phyloP scores from a whole-genome alignment of 2,113 vertebrate species.

The Paratilapia polleni region DNA sequence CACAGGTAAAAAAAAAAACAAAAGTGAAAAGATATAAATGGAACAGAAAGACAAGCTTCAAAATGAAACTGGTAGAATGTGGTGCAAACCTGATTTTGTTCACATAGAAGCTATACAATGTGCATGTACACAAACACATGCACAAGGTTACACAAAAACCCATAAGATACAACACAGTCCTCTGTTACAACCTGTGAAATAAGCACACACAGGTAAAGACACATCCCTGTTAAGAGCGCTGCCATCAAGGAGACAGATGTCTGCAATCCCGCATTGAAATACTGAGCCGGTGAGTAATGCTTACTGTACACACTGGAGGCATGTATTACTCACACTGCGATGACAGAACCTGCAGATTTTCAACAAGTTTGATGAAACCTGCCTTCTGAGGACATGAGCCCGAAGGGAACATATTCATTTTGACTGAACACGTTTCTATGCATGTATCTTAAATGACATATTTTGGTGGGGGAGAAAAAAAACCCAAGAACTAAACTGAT shows the following conservation, averaged over 20 bases:
- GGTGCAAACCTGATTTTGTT: too few relatives aligned
- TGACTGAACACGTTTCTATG: conserved; percentile 2
- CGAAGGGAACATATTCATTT: conserved; percentile 12
- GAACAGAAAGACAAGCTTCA: neutral
- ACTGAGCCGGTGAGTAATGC: conserved; percentile 63
- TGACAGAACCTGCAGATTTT: conserved; percentile 43
- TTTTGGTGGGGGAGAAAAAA: neutral
- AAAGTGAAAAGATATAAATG: neutral
- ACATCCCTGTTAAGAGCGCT: conserved; percentile 33
- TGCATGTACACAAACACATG: neutral
- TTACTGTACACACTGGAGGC: conserved; percentile 18
- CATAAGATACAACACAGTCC: neutral
- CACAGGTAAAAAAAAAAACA: neutral
- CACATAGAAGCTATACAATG: too few relatives aligned
- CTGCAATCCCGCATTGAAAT: conserved; percentile 56
- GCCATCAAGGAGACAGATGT: conserved; percentile 48
- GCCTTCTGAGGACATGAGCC: conserved; percentile 1
- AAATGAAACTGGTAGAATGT: neutral
- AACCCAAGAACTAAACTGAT: neutral
- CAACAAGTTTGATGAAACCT: conserved; percentile 18
- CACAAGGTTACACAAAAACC: neutral
- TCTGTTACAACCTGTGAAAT: conserved; percentile 5
- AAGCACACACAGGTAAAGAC: conserved; percentile 49
- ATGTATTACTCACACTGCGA: conserved; percentile 6
- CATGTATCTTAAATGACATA: neutral